A percentile compares a stretch with the other conserved stretches of the same genome.
These are phyloP conservation scores for Diorhabda sublineata DNA, from an alignment of 1,140 invertebrate species.

Conservation along the genomic window DNA sequence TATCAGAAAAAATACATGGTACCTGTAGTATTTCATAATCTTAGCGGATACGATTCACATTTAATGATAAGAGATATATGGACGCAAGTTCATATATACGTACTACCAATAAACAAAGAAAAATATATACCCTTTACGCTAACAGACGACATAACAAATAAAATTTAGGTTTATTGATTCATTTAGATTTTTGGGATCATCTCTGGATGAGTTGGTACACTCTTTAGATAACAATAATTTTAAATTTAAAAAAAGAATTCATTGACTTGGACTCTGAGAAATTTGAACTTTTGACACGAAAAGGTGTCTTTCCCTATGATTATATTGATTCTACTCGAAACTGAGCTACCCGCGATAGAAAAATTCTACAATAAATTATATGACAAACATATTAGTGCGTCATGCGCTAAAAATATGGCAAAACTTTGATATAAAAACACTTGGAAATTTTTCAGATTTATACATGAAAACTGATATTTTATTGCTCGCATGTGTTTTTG, in stretches of 20 bases:
- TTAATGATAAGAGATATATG: conserved; percentile 22
- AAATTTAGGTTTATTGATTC: conserved; percentile 29
- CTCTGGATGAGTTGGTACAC: conserved; percentile 23
- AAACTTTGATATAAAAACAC: conserved; percentile 35
- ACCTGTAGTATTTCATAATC: conserved; percentile 32
- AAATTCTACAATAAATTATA: conserved; percentile 35
- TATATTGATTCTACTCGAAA: background rate
- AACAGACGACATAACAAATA: conserved; percentile 12
- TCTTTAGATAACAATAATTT: conserved; percentile 13
- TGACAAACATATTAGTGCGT: conserved; percentile 37
- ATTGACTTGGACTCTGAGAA: background rate
- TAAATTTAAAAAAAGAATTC: conserved; percentile 7
- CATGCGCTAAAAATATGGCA: conserved; percentile 48
- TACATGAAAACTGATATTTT: conserved; percentile 49
- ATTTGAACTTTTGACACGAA: background rate
- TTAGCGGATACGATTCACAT: conserved; percentile 28
- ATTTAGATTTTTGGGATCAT: conserved; percentile 27
- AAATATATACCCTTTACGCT: conserved; percentile 29
- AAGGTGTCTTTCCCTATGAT: conserved; percentile 4
- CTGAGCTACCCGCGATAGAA: background rate
- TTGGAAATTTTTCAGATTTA: conserved; percentile 47
- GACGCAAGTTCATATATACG: conserved; percentile 18
- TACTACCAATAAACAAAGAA: conserved; percentile 30
- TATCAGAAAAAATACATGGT: conserved; percentile 34
- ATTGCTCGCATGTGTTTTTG: conserved; percentile 46